A percentile compares a stretch with the other conserved stretches of the same genome.
These are phyloP conservation scores for Gymnocheta viridis DNA, from an alignment of 2,888 invertebrate genomes.

Conservation along the genomic window DNA sequence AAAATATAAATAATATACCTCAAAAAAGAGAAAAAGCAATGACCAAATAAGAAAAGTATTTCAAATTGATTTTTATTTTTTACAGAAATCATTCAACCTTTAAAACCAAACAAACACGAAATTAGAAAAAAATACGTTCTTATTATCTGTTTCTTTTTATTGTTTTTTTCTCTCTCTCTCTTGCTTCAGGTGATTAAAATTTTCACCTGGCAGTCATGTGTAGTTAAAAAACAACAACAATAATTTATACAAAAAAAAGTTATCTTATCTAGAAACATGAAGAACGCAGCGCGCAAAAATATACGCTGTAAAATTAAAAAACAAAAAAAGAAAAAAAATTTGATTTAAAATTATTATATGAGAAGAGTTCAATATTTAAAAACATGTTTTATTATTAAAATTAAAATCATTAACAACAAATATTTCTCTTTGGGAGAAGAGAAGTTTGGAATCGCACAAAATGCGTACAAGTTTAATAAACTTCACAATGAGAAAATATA, in stretches of 20 bases:
- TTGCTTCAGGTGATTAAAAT: background rate
- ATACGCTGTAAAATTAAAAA: background rate
- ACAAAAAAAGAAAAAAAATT: background rate
- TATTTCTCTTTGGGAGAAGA: background rate
- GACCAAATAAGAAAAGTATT: background rate
- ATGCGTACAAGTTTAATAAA: background rate
- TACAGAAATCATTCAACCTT: background rate
- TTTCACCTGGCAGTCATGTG: background rate
- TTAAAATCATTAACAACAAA: too few species aligned
- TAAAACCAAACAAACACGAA: background rate
- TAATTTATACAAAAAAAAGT: background rate
- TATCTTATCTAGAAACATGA: conserved; percentile 8
- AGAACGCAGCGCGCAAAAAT: background rate
- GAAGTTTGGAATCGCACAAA: background rate
- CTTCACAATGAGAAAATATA: too few species aligned
- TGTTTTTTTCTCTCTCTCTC: background rate
- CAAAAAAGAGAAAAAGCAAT: background rate
- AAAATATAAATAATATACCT: background rate
- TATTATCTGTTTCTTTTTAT: background rate
- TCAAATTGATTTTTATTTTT: background rate
- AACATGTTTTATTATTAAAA: background rate
- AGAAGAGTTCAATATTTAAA: background rate
- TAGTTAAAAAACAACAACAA: background rate
- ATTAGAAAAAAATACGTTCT: background rate
- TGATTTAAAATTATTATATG: background rate